Evolutionary conservation across 35 echinoderm and acorn worm species (phyloP), one percentile per base, ranked within the genome.

Genomic region (Ptychodera flava): DNA sequence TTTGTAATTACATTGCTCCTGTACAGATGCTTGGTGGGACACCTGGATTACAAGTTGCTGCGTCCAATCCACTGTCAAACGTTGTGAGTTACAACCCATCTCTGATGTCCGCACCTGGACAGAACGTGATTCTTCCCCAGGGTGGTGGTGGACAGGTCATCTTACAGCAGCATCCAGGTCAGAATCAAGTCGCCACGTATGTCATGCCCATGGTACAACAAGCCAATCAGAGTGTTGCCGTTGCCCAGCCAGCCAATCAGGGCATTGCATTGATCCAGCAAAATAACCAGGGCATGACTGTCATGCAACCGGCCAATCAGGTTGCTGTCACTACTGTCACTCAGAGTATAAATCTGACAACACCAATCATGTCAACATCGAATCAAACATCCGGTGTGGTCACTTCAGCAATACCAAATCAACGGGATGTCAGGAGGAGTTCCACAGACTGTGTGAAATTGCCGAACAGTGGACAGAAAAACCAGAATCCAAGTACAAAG

Each of bases 121-220:
- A 92, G 37, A 88, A 33, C 33, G 78, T 77, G 22, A 84, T 91
- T 14, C 83, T 91, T 15, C 75, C 85, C 37, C 89, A 91, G 83
- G 82, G 87, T 15, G 78, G 81, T 27, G 30, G 1, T 16, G 77
- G 77, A 0, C 76, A 78, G n/a, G 35, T 87, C 30, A 36, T 76
- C n/a, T 31, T 87, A 16, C 76, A 79, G 12, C 84, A 86, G 28
- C 86, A 80, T 28, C 30, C 86, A 1, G 91, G 84, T 0, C 91
- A 92, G 82, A 78, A 53, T 33, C 86, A 81, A 2, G 86, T 86
- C 15, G 32, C 86, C 76, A 33, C 79, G 0, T 89, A 89, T n/a
- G 32, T 89, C 6, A 80, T 89, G 16, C 87, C 87, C 1, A 80
- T 89, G 31, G 79, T 83, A 15, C 87, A n/a, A 34, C 34, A 33